These are phyloP conservation scores for Morbakka virulenta DNA, from an alignment of 30 jellyfish, hydroid and myxozoan species.

Conservation along the genomic window DNA sequence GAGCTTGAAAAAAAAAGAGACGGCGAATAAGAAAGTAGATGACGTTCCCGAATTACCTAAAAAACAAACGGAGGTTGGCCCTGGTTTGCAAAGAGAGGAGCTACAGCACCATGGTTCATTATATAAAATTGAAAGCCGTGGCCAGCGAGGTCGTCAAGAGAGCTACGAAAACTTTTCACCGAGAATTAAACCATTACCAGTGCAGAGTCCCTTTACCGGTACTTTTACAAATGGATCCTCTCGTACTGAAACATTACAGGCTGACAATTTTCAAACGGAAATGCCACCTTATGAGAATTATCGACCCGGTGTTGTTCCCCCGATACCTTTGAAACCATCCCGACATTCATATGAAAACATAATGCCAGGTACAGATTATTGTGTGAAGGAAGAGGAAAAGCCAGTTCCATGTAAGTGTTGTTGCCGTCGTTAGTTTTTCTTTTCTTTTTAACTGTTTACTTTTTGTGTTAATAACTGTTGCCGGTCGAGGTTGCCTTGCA, in stretches of 20 bases:
- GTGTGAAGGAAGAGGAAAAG: not conserved
- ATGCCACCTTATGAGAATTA: not conserved
- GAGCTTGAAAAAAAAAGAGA: not conserved
- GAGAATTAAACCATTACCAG: conserved; percentile 51
- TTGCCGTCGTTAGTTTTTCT: too few relatives aligned
- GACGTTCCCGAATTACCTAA: not conserved
- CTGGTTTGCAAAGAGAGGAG: not conserved
- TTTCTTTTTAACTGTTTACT: too few relatives aligned
- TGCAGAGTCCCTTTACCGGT: conserved; percentile 47
- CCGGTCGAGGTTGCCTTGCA: too few relatives aligned
- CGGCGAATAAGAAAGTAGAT: not conserved
- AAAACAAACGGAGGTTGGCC: not conserved
- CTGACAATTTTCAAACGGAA: not conserved
- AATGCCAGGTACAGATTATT: not conserved
- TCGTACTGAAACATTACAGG: not conserved
- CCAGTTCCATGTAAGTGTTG: not conserved
- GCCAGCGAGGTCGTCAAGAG: conserved; percentile 32
- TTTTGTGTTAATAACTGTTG: too few relatives aligned
- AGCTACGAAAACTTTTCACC: conserved; percentile 72
- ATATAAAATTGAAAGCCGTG: conserved; percentile 62
- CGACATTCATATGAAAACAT: not conserved
- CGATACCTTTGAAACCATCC: not conserved
- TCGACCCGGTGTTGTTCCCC: not conserved
- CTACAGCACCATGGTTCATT: conserved; percentile 8
- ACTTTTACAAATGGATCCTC: not conserved